phyloP scores from a whole-genome alignment of 1,140 invertebrate species.

The Brachionus calyciflorus region DNA sequence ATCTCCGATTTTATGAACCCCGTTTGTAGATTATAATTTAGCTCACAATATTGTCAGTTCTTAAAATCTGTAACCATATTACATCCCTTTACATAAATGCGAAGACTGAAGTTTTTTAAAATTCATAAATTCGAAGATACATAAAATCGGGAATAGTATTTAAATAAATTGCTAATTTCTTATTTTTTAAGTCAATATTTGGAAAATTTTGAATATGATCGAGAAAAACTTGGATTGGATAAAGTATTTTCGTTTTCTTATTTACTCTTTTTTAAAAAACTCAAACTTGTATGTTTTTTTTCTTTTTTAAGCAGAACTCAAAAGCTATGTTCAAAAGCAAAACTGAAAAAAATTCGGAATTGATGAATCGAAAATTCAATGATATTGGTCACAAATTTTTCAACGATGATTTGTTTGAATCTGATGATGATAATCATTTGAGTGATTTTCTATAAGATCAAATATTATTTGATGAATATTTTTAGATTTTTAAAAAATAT shows the following conservation, averaged over 20 bases:
- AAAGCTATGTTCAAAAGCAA: not conserved
- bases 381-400: constrained; percentile 2
- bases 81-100: no score
- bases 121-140: no score
- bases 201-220: not conserved
- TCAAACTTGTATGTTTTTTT: no score
- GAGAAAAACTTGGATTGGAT: not conserved
- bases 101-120: no score
- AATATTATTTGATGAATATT: no score
- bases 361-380: not conserved
- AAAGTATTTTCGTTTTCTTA: not conserved
- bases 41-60: no score
- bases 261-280: not conserved
- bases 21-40: no score
- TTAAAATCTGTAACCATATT: no score
- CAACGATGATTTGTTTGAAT: not conserved
- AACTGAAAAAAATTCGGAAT: constrained; percentile 6
- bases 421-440: not conserved
- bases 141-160: no score
- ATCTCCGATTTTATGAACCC: no score
- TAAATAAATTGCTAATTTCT: not conserved
- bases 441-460: no score
- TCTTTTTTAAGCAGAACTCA: not conserved
- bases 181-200: not conserved
- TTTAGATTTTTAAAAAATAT: no score